Evolutionary conservation across 2,113 vertebrate genomes (phyloP).

Genomic region (Alligator sinensis): DNA sequence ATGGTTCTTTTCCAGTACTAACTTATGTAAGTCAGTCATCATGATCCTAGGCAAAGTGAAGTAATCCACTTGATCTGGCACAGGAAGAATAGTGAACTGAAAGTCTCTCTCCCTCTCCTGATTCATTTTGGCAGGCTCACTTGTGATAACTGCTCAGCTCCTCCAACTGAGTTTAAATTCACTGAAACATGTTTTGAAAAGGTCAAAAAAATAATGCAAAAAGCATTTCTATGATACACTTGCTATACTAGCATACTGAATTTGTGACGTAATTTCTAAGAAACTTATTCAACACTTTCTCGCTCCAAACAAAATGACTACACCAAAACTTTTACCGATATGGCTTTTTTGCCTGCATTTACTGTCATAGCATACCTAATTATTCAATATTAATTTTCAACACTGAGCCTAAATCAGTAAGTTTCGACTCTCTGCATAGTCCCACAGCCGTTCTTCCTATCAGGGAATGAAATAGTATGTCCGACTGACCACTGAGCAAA

Average conservation of each 20-base stretch:
- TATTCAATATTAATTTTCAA: neutral
- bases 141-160: neutral
- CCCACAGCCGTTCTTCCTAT: neutral
- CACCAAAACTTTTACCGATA: neutral
- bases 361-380: neutral
- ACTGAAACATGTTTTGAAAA: neutral
- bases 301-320: neutral
- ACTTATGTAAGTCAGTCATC: neutral
- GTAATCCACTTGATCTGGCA: neutral
- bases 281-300: neutral
- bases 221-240: neutral
- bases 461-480: neutral
- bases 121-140: neutral
- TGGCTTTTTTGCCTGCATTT: neutral
- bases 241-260: neutral
- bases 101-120: neutral
- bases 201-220: neutral
- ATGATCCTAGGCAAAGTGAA: neutral
- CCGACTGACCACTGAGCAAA: neutral
- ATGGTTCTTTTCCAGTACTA: constrained; percentile 3
- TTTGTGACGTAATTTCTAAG: neutral
- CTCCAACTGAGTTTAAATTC: neutral
- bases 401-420: neutral
- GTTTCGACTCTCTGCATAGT: neutral
- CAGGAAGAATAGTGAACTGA: neutral